Conservation (phyloP, 92 coral and sea anemone genomes). For the Galaxea fascicularis region DNA sequence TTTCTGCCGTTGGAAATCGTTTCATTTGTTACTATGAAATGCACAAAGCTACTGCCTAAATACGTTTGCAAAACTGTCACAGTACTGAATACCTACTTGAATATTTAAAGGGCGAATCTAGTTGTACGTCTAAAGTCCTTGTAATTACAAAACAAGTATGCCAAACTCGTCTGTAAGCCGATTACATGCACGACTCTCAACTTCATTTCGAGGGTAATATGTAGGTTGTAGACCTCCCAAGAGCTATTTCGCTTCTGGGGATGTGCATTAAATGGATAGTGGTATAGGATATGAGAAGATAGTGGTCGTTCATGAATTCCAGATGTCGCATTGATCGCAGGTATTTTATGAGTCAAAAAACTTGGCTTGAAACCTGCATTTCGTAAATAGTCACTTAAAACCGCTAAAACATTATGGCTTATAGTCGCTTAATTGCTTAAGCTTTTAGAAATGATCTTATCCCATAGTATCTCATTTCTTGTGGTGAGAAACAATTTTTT, state of each 20-base stretch:
- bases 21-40: too few relatives aligned
- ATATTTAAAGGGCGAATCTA: not conserved
- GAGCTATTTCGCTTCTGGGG: not conserved
- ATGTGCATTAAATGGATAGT: not conserved
- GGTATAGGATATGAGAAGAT: not conserved
- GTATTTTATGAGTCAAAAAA: not conserved
- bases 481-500: not conserved
- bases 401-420: not conserved
- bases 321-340: slow-evolving; percentile 30
- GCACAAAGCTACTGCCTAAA: not conserved
- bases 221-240: slow-evolving; percentile 27
- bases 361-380: slow-evolving; percentile 23
- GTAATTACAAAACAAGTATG: not conserved
- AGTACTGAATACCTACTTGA: not conserved
- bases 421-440: not conserved
- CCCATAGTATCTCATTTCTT: not conserved
- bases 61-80: not conserved
- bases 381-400: slow-evolving; percentile 15
- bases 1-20: too few relatives aligned
- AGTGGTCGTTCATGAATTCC: slow-evolving; percentile 27
- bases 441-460: not conserved
- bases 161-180: slow-evolving; percentile 9
- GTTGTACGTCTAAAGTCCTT: not conserved
- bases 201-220: not conserved
- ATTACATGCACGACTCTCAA: not conserved